These are phyloP conservation scores for Galaxias olidus DNA, from an alignment of 2,797 vertebrate genomes.

Conservation along the genomic window DNA sequence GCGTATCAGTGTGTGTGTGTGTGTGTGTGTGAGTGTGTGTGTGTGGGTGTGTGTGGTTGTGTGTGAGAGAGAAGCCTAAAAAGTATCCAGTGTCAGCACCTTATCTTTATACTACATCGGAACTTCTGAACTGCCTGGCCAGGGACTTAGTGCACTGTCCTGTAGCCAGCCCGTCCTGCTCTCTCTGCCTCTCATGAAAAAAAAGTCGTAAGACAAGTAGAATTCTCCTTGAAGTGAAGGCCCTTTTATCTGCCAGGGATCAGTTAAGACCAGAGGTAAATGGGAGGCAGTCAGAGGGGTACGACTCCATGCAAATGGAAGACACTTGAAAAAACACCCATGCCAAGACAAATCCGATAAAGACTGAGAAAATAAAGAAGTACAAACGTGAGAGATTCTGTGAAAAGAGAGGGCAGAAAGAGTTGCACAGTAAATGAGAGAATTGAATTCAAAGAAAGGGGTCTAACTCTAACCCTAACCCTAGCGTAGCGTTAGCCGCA, in stretches of 20 bases:
- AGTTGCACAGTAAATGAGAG: neutral
- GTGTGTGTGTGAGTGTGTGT: too few relatives aligned
- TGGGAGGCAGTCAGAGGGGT: slow-evolving; percentile 18
- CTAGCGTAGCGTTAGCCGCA: too few relatives aligned
- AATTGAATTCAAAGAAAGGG: neutral
- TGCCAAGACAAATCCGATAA: slow-evolving; percentile 36
- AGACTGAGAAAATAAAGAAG: slow-evolving; percentile 13
- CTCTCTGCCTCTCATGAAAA: slow-evolving; percentile 13
- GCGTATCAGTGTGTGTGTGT: too few relatives aligned
- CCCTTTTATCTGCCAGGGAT: slow-evolving; percentile 53
- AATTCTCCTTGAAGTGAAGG: slow-evolving; percentile 47
- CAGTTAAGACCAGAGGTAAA: slow-evolving; percentile 55
- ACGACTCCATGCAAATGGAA: slow-evolving; percentile 46
- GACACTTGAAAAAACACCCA: slow-evolving; percentile 57
- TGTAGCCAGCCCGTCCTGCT: slow-evolving; percentile 4
- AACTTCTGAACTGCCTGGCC: slow-evolving; percentile 23
- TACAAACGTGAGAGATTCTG: neutral
- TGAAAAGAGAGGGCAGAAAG: slow-evolving; percentile 4
- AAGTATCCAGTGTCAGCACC: neutral
- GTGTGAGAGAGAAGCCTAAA: neutral
- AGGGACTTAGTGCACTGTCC: slow-evolving; percentile 26
- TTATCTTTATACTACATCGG: slow-evolving; percentile 24
- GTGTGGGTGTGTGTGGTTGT: too few relatives aligned
- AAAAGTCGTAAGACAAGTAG: slow-evolving; percentile 34
- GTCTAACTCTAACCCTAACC: too few relatives aligned